Evolutionary conservation across 2,113 vertebrate species (phyloP), one percentile per base, ranked within the genome.

Genomic region (Mirounga angustirostris): DNA sequence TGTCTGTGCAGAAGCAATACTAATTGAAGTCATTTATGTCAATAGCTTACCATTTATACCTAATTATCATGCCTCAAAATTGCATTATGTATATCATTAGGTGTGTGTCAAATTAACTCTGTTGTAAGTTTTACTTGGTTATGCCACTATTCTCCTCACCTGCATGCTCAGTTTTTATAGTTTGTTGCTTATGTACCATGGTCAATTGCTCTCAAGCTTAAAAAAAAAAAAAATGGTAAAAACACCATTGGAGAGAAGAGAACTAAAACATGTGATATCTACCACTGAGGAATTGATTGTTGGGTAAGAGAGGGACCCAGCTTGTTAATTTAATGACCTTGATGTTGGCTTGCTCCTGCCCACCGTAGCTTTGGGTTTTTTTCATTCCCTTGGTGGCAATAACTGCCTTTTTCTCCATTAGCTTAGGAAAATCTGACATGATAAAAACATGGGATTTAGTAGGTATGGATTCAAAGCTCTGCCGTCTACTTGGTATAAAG

Each of bases 21-120:
- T 97, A 97, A 97, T 96, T 96, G 59, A 67, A 97, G 79, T 81
- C 93, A 90, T 96, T 97, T 96, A 89, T 97, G 93, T 97, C 94
- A 96, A 93, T 84, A 93, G 58, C 63, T 98, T 84, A 76, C 89
- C 86, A 91, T 97, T 97, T 97, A 93, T 91, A 92, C 52, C 50
- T 93, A 97, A 98, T 97, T 97, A 89, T 7, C 21, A 84, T 84
- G 86, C 69, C 59, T 96, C 91, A 89, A 73, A 97, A 95, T 50
- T 95, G 52, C 80, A 95, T 93, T 96, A 96, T 89, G 96, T 78
- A 91, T 93, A 93, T 97, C 89, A 97, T 97, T 97, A 96, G 63
- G 52, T 94, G 24, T 26, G 30, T 95, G 89, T 96, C 96, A 94
- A 87, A 95, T 97, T 97, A 96, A 95, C 61, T 84, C 91, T 95